Percentiles rank a stretch among this genome's conserved stretches.
Conservation (phyloP, 2,888 invertebrate genomes). For the Chymomyza caudatula region DNA sequence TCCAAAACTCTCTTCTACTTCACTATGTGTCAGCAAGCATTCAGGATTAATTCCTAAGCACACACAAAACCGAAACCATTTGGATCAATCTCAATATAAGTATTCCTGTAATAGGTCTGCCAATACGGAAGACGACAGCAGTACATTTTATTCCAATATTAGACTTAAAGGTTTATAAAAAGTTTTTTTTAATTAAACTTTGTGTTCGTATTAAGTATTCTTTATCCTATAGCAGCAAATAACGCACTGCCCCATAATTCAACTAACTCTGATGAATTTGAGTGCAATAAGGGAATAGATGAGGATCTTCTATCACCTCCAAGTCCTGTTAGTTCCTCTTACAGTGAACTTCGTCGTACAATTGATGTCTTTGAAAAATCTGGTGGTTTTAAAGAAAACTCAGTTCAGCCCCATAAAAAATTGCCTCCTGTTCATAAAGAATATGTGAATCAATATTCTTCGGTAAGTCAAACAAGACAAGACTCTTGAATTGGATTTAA, state of each 20-base stretch:
- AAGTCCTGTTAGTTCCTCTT: constrained; percentile 93
- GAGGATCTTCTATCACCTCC: constrained; percentile 90
- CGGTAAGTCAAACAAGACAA: constrained; percentile 24
- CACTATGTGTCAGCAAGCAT: constrained; percentile 37
- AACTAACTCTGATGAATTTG: neutral
- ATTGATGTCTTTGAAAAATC: constrained; percentile 82
- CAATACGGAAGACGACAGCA: neutral
- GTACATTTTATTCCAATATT: constrained; percentile 16
- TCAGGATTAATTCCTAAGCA: neutral
- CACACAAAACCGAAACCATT: neutral
- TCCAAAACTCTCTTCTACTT: constrained; percentile 62
- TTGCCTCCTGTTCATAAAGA: constrained; percentile 14
- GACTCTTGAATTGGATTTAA: no score
- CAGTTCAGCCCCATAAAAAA: constrained; percentile 3
- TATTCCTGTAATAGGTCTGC: constrained; percentile 3
- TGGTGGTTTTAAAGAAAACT: constrained; percentile 14
- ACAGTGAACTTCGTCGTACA: constrained; percentile 90
- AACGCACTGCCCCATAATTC: neutral
- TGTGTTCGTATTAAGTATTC: neutral
- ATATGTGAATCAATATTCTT: constrained; percentile 27
- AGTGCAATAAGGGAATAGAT: constrained; percentile 53
- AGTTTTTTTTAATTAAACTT: neutral
- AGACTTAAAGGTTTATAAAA: neutral
- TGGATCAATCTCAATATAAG: neutral
- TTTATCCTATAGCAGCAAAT: neutral